These are phyloP conservation scores for Brachionus asplanchnoidis DNA, from an alignment of 1,140 invertebrate species.

Conservation along the genomic window DNA sequence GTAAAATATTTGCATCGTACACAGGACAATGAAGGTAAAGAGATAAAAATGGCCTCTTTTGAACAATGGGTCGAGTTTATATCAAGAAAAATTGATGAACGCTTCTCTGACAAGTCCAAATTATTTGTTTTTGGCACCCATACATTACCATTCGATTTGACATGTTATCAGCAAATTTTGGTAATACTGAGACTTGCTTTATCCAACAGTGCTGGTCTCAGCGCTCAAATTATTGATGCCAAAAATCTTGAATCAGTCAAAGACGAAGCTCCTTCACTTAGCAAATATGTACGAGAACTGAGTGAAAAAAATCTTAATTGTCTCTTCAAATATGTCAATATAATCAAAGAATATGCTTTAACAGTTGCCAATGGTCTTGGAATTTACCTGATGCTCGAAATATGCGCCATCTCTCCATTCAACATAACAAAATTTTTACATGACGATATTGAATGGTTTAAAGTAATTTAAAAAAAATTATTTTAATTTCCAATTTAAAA, in stretches of 20 bases:
- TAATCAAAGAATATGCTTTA: slow-evolving; percentile 44
- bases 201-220: slow-evolving; percentile 53
- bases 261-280: slow-evolving; percentile 48
- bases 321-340: slow-evolving; percentile 34
- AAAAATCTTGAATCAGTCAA: slow-evolving; percentile 45
- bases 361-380: slow-evolving; percentile 55
- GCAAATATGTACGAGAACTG: slow-evolving; percentile 48
- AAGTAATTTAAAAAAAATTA: slow-evolving; percentile 45
- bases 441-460: slow-evolving; percentile 63
- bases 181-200: slow-evolving; percentile 72
- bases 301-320: slow-evolving; percentile 57
- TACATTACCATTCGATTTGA: not conserved
- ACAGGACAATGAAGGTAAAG: slow-evolving; percentile 58
- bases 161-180: slow-evolving; percentile 60
- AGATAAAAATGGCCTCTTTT: slow-evolving; percentile 46
- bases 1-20: slow-evolving; percentile 64
- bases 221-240: slow-evolving; percentile 43
- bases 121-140: not conserved
- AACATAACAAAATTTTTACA: slow-evolving; percentile 61
- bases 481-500: not conserved
- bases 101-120: slow-evolving; percentile 14
- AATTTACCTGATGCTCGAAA: slow-evolving; percentile 68
- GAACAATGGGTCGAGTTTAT: slow-evolving; percentile 44
- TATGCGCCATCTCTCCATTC: slow-evolving; percentile 66
- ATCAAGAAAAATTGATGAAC: not conserved